These are phyloP conservation scores for Uropsilus gracilis DNA, from an alignment of 2,113 vertebrate genomes.

Conservation along the genomic window DNA sequence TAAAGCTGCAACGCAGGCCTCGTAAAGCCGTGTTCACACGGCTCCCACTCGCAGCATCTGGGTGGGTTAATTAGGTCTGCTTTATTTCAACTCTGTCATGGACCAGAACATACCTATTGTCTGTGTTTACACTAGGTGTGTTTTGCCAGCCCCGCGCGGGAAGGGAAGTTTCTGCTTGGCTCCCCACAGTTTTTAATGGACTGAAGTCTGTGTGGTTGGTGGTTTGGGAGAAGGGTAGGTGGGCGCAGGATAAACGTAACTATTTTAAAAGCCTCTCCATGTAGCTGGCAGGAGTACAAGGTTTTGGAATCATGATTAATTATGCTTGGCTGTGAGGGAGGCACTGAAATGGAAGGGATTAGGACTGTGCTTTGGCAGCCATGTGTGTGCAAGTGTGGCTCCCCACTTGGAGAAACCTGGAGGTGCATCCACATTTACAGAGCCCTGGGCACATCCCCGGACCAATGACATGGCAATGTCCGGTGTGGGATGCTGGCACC, in stretches of 20 bases:
- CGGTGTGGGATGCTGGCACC: not conserved
- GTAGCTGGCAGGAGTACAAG: not conserved
- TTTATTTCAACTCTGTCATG: constrained; percentile 78
- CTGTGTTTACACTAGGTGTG: constrained; percentile 73
- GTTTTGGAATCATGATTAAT: constrained; percentile 66
- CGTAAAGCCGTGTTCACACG: not conserved
- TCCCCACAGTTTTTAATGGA: constrained; percentile 40
- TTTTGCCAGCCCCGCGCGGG: constrained; percentile 41
- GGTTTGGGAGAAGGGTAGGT: constrained; percentile 41
- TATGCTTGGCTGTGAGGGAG: constrained; percentile 47
- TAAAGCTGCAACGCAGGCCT: constrained; percentile 51
- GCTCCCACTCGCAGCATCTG: constrained; percentile 40
- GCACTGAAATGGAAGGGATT: constrained; percentile 61
- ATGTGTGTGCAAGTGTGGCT: constrained; percentile 38
- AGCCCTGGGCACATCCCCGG: not conserved
- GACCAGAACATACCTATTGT: constrained; percentile 74
- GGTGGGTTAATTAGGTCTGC: constrained; percentile 77
- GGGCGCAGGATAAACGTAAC: constrained; percentile 21
- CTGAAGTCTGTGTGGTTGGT: constrained; percentile 60
- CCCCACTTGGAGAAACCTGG: constrained; percentile 11
- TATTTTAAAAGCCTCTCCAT: constrained; percentile 40
- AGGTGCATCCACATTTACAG: not conserved
- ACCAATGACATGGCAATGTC: not conserved
- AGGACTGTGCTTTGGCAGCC: constrained; percentile 64
- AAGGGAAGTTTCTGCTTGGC: constrained; percentile 39